These are phyloP conservation scores for Uloborus plumipes DNA, from an alignment of 2,888 invertebrate genomes.

Conservation along the genomic window DNA sequence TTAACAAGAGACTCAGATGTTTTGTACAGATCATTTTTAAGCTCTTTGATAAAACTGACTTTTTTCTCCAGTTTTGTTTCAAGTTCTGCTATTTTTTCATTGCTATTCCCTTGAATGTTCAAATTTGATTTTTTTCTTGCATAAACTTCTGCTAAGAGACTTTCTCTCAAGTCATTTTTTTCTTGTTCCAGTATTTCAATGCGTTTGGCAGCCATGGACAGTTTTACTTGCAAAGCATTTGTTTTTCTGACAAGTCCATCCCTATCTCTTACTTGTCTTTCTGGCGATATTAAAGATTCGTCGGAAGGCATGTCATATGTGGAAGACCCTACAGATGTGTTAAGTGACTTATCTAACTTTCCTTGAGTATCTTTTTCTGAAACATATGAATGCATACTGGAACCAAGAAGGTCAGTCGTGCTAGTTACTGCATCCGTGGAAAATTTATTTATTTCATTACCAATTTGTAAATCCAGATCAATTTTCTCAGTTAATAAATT, in stretches of 20 bases:
- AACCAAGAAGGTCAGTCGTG: too few relatives aligned
- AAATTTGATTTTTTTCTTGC: background rate
- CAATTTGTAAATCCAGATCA: too few relatives aligned
- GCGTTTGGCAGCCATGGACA: slow-evolving; percentile 16
- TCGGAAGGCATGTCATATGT: too few relatives aligned
- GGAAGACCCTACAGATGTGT: too few relatives aligned
- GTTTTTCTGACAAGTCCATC: slow-evolving; percentile 13
- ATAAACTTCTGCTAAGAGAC: slow-evolving; percentile 12
- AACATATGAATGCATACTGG: too few relatives aligned
- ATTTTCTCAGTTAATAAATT: slow-evolving; percentile 3
- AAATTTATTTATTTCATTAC: too few relatives aligned
- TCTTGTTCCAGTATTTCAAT: slow-evolving; percentile 37
- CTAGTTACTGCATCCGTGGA: background rate
- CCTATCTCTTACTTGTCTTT: background rate
- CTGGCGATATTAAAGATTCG: too few relatives aligned
- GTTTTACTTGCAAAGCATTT: slow-evolving; percentile 28
- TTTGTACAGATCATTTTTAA: slow-evolving; percentile 35
- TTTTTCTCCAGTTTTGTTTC: slow-evolving; percentile 33
- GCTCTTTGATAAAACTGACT: slow-evolving; percentile 32
- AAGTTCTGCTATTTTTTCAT: slow-evolving; percentile 26
- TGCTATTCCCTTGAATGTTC: background rate
- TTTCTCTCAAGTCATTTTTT: slow-evolving; percentile 33
- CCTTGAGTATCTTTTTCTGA: too few relatives aligned
- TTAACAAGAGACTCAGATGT: slow-evolving; percentile 36
- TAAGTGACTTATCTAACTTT: too few relatives aligned